Evolutionary conservation across 2,888 invertebrate species (phyloP).

Genomic region (Phorcus lineatus): DNA sequence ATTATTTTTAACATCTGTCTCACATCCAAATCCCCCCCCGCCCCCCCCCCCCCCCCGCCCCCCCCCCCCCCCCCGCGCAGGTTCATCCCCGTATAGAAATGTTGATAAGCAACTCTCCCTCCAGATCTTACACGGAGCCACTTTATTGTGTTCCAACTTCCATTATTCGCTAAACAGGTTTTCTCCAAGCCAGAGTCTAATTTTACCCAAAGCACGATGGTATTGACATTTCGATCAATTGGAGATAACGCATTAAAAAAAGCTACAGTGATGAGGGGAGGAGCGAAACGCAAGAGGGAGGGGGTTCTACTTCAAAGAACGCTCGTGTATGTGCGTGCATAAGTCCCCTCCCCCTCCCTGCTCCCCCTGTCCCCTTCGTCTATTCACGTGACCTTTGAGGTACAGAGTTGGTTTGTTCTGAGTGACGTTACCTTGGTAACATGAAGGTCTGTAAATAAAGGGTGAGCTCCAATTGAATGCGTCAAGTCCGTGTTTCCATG

Average conservation of each 20-base stretch:
- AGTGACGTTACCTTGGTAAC: constrained; percentile 35
- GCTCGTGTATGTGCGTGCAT: constrained; percentile 1
- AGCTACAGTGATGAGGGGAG: neutral
- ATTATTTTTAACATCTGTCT: neutral
- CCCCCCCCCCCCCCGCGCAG: too few species aligned
- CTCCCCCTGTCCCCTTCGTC: neutral
- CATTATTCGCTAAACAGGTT: constrained; percentile 12
- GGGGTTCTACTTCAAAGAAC: constrained; percentile 9
- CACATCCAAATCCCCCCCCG: too few species aligned
- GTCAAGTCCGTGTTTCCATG: neutral
- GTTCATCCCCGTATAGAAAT: constrained; percentile 14
- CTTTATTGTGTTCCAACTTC: constrained; percentile 16
- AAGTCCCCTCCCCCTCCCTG: neutral
- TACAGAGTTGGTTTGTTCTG: constrained; percentile 28
- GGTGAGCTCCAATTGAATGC: constrained; percentile 4
- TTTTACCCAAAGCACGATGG: neutral
- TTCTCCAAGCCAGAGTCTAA: neutral
- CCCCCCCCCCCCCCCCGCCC: too few species aligned
- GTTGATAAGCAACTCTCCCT: constrained; percentile 6
- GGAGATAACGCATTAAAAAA: constrained; percentile 7
- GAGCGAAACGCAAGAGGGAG: neutral
- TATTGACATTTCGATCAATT: constrained; percentile 19
- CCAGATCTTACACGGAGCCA: neutral
- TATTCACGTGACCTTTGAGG: constrained; percentile 26
- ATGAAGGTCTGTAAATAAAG: constrained; percentile 32